Percentiles rank a stretch among this genome's conserved stretches.
These are phyloP conservation scores for Scolopax mira DNA, from an alignment of 2,113 vertebrate genomes.

Conservation along the genomic window DNA sequence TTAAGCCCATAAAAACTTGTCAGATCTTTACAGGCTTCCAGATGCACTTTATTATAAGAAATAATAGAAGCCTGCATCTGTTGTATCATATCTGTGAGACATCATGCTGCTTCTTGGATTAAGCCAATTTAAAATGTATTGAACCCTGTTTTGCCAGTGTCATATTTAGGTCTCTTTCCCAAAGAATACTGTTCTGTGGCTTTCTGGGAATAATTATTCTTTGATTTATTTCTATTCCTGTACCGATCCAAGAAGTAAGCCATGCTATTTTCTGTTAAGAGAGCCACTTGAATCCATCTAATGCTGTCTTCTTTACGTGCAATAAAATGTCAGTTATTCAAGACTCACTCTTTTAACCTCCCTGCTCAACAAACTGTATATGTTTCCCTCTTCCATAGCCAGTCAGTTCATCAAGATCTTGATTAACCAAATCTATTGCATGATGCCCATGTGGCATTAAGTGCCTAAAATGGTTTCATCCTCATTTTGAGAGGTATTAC, in stretches of 20 bases:
- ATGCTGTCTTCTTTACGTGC: not conserved
- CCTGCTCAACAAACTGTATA: not conserved
- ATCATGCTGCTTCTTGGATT: not conserved
- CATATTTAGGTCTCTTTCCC: not conserved
- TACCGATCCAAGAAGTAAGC: not conserved
- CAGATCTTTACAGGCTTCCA: not conserved
- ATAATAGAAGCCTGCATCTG: not conserved
- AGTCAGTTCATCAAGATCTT: not conserved
- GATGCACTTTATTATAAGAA: slow-evolving; percentile 12
- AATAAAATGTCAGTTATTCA: not conserved
- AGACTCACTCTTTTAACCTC: not conserved
- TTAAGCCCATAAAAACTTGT: not conserved
- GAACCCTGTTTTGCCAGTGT: not conserved
- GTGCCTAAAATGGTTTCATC: not conserved
- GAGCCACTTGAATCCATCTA: not conserved
- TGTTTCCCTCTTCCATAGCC: not conserved
- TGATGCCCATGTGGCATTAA: not conserved
- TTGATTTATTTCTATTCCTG: slow-evolving; percentile 1
- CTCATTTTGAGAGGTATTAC: not conserved
- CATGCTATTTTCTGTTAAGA: not conserved
- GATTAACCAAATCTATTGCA: not conserved
- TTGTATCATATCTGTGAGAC: not conserved
- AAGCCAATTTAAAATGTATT: slow-evolving; percentile 27
- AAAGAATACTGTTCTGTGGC: not conserved
- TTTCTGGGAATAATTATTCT: not conserved